phyloP scores from a whole-genome alignment of 2,113 vertebrate genomes.

The Saimiri boliviensis region DNA sequence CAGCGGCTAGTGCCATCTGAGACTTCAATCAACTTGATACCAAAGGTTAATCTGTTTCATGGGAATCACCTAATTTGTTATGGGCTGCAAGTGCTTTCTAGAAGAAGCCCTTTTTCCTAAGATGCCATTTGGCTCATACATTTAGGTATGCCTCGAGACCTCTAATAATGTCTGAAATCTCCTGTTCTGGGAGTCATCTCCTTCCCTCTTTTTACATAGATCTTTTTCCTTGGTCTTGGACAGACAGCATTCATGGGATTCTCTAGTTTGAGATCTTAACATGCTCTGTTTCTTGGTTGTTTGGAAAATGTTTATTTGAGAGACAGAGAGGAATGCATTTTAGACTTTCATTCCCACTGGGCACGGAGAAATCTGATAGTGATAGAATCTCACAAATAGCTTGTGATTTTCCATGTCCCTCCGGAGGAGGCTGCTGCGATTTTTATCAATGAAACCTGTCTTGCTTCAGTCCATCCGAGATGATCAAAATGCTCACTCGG shows the following conservation, averaged over 20 bases:
- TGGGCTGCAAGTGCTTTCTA: neutral
- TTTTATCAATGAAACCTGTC: neutral
- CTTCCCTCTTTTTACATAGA: neutral
- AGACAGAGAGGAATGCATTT: neutral
- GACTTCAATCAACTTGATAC: neutral
- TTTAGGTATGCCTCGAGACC: neutral
- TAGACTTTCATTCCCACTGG: neutral
- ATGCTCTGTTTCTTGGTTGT: neutral
- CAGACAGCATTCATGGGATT: neutral
- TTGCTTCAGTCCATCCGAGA: neutral
- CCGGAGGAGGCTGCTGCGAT: neutral
- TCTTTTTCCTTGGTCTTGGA: neutral
- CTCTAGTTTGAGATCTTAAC: neutral
- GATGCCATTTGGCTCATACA: neutral
- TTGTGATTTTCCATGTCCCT: neutral
- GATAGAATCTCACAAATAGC: neutral
- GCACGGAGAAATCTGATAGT: neutral
- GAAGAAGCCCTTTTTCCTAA: neutral
- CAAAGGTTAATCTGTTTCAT: conserved; percentile 33
- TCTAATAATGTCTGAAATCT: neutral
- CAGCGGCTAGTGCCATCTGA: neutral
- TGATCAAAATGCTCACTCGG: neutral
- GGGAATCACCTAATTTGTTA: neutral
- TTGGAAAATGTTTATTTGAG: conserved; percentile 6
- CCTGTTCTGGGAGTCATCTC: neutral